A percentile compares a stretch with the other conserved stretches of the same genome.
Evolutionary conservation across 2,888 invertebrate species (phyloP).

Genomic region (Cephonodes hylas): DNA sequence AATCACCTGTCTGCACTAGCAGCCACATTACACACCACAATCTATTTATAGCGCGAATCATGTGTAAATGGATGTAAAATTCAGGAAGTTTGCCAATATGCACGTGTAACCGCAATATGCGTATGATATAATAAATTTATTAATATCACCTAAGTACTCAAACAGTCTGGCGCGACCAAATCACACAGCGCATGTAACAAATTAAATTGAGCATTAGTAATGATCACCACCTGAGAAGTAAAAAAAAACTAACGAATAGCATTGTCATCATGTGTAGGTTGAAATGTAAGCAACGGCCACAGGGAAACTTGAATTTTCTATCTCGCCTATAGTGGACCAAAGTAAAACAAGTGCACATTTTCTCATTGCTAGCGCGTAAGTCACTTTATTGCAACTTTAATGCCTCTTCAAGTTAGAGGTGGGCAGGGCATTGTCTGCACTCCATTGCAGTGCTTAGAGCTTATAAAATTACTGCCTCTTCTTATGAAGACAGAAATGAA

Average conservation of each 20-base stretch:
- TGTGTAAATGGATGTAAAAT: slow-evolving; percentile 6
- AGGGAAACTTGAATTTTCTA: too few relatives aligned
- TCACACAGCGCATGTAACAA: not conserved
- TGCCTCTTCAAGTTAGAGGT: not conserved
- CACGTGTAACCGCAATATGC: not conserved
- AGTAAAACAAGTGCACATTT: not conserved
- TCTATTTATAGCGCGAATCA: slow-evolving; percentile 15
- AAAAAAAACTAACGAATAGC: not conserved
- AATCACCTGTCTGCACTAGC: slow-evolving; percentile 26
- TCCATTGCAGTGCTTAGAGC: not conserved
- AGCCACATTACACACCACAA: slow-evolving; percentile 16
- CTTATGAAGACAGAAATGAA: too few relatives aligned
- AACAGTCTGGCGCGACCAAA: not conserved
- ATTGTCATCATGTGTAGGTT: too few relatives aligned
- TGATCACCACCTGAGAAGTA: not conserved
- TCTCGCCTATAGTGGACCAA: not conserved
- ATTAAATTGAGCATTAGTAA: not conserved
- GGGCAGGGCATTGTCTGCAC: not conserved
- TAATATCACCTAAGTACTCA: not conserved
- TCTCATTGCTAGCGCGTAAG: not conserved
- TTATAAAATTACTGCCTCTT: not conserved
- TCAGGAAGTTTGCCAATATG: slow-evolving; percentile 7
- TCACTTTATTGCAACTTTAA: not conserved
- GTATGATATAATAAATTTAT: not conserved
- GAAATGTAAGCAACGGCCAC: too few relatives aligned